These are phyloP conservation scores for Saturnia pavonia DNA, from an alignment of 2,888 invertebrate species.

Conservation along the genomic window DNA sequence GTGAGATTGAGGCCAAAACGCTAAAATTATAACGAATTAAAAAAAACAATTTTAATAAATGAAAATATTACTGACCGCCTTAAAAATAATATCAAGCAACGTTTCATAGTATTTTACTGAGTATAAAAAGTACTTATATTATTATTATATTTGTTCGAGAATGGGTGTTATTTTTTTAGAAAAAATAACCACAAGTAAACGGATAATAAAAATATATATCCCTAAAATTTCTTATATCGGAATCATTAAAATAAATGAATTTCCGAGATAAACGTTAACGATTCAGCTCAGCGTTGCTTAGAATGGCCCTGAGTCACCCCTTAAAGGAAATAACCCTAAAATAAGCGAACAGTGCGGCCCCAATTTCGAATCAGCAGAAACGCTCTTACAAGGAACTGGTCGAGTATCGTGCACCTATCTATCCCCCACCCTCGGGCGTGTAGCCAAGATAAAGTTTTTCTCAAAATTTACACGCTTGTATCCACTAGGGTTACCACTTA, in stretches of 20 bases:
- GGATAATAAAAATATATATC: neutral
- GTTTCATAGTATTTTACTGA: too few relatives aligned
- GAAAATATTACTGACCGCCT: too few relatives aligned
- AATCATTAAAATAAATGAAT: neutral
- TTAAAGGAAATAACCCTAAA: constrained; percentile 35
- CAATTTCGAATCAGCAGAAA: constrained; percentile 36
- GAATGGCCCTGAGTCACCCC: constrained; percentile 37
- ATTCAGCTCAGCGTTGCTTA: constrained; percentile 26
- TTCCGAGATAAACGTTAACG: constrained; percentile 11
- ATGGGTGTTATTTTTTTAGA: neutral
- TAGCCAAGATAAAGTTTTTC: constrained; percentile 28
- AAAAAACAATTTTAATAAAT: too few relatives aligned
- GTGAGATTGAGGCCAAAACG: too few relatives aligned
- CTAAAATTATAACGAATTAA: too few relatives aligned
- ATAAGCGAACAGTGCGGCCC: constrained; percentile 26
- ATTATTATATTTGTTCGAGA: neutral
- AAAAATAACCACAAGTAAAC: neutral
- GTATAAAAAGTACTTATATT: too few relatives aligned
- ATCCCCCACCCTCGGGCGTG: constrained; percentile 38
- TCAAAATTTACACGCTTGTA: neutral
- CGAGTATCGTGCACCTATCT: constrained; percentile 35
- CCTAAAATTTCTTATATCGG: neutral
- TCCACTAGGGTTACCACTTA: neutral
- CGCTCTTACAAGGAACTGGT: constrained; percentile 31
- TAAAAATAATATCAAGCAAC: too few relatives aligned